Evolutionary conservation across 2,888 invertebrate species (phyloP).

Genomic region (Lasioglossum pauxillum): DNA sequence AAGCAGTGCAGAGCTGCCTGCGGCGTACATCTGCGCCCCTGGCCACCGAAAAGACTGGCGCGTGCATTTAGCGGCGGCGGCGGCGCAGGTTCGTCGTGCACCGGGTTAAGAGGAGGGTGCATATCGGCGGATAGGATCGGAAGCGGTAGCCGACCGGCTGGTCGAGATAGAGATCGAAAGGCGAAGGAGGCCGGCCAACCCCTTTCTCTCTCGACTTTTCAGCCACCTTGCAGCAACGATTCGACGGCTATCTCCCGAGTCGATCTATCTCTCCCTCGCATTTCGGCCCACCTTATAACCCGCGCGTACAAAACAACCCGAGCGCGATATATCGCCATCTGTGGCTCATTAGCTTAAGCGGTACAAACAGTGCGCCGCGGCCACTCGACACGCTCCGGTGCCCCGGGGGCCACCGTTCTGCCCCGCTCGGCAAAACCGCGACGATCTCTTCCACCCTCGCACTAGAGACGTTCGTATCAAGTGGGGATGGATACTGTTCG

Average conservation of each 20-base stretch:
- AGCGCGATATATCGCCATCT: slow-evolving; percentile 78
- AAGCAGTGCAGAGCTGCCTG: slow-evolving; percentile 62
- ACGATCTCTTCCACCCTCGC: not conserved
- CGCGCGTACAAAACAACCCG: slow-evolving; percentile 11
- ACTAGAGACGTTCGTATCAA: not conserved
- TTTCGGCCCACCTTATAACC: slow-evolving; percentile 61
- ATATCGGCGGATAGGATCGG: slow-evolving; percentile 76
- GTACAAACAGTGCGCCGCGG: slow-evolving; percentile 77
- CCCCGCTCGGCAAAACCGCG: not conserved
- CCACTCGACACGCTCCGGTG: slow-evolving; percentile 67
- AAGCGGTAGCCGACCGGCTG: slow-evolving; percentile 78
- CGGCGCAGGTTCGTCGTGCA: slow-evolving; percentile 65
- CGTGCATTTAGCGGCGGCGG: slow-evolving; percentile 61
- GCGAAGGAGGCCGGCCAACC: slow-evolving; percentile 65
- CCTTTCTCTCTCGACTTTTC: slow-evolving; percentile 71
- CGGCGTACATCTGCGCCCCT: slow-evolving; percentile 63
- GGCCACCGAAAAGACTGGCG: slow-evolving; percentile 59
- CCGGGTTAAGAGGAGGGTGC: slow-evolving; percentile 71
- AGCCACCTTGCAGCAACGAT: slow-evolving; percentile 76
- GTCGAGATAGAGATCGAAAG: slow-evolving; percentile 75
- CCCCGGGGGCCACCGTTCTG: not conserved
- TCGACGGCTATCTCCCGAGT: slow-evolving; percentile 45
- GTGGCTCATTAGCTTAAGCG: slow-evolving; percentile 83
- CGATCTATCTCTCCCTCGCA: slow-evolving; percentile 57
- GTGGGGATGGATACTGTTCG: not conserved